A percentile compares a stretch with the other conserved stretches of the same genome.
phyloP scores from a whole-genome alignment of 2,888 invertebrate genomes.

The Girardia tigrina region DNA sequence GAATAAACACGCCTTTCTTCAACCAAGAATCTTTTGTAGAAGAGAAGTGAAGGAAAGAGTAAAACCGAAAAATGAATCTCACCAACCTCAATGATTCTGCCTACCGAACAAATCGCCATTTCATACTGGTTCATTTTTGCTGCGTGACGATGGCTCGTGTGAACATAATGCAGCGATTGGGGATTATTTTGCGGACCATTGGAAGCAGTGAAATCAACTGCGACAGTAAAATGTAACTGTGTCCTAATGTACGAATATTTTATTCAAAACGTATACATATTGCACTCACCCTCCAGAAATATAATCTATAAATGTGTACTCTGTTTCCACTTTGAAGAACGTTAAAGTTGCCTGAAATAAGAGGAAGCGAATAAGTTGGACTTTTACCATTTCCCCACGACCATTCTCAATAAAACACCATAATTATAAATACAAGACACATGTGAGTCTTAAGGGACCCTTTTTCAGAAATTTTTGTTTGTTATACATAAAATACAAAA shows the following conservation, averaged over 20 bases:
- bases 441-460: too few species aligned
- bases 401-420: too few species aligned
- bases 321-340: neutral
- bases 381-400: too few species aligned
- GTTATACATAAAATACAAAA: too few species aligned
- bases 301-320: conserved; percentile 54
- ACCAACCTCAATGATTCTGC: conserved; percentile 52
- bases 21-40: too few species aligned
- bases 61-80: too few species aligned
- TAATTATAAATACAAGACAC: too few species aligned
- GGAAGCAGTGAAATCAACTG: conserved; percentile 52
- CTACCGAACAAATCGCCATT: conserved; percentile 51
- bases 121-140: conserved; percentile 52
- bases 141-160: conserved; percentile 44
- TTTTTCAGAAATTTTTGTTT: too few species aligned
- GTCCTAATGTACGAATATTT: conserved; percentile 40
- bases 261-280: neutral
- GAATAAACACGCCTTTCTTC: too few species aligned
- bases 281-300: conserved; percentile 53
- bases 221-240: conserved; percentile 52
- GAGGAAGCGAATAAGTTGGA: too few species aligned
- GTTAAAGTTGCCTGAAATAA: neutral
- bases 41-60: too few species aligned
- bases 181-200: conserved; percentile 50
- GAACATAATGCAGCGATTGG: conserved; percentile 48